These are phyloP conservation scores for Enteromius mattozi DNA, from an alignment of 2,797 vertebrate genomes.

Conservation along the genomic window DNA sequence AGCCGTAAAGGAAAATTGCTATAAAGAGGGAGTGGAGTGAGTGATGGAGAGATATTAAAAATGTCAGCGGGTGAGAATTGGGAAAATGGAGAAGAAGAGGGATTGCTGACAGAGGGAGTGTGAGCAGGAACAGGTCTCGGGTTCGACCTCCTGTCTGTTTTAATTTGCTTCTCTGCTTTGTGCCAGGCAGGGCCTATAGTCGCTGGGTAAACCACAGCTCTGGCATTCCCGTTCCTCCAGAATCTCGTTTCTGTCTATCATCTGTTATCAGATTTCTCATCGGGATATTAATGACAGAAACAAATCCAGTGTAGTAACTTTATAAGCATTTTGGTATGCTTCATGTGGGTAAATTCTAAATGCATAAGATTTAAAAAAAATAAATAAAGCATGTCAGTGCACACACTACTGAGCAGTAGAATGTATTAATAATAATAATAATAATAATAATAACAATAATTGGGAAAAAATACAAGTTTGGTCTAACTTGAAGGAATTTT, in stretches of 20 bases:
- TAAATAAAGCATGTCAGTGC: too few species aligned
- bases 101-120: neutral
- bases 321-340: conserved; percentile 9
- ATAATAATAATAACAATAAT: too few species aligned
- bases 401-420: too few species aligned
- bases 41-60: conserved; percentile 18
- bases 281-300: conserved; percentile 67
- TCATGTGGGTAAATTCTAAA: conserved; percentile 28
- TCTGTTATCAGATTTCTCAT: conserved; percentile 35
- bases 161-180: conserved; percentile 36
- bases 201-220: conserved; percentile 61
- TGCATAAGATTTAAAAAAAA: neutral
- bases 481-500: too few species aligned
- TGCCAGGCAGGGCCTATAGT: conserved; percentile 49
- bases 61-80: conserved; percentile 16
- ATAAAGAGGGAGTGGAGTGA: neutral
- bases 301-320: conserved; percentile 42
- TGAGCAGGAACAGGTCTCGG: conserved; percentile 1
- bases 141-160: conserved; percentile 29
- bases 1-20: neutral
- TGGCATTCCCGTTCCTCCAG: conserved; percentile 54
- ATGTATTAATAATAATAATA: too few species aligned
- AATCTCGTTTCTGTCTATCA: conserved; percentile 55
- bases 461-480: too few species aligned
- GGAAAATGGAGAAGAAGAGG: conserved; percentile 1